phyloP scores from a whole-genome alignment of 2,113 vertebrate species.

The Crocuta crocuta region DNA sequence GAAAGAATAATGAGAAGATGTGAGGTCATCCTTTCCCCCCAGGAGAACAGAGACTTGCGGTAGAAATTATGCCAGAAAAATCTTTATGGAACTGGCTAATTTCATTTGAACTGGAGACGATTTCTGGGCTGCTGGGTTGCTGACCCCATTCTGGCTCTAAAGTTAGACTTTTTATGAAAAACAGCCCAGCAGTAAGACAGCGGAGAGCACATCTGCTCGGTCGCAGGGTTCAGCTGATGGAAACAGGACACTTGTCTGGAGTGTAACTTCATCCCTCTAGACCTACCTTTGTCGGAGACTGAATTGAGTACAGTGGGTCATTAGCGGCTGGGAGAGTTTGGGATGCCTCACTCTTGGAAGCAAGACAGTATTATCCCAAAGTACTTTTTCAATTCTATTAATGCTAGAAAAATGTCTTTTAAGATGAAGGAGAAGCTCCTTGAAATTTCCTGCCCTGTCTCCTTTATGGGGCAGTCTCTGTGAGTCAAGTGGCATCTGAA shows the following conservation, averaged over 20 bases:
- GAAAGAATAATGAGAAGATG: conserved; percentile 55
- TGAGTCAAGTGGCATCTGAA: background rate
- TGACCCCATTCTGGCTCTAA: conserved; percentile 62
- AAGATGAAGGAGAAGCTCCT: background rate
- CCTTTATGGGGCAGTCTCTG: background rate
- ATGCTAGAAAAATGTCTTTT: background rate
- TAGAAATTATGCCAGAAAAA: conserved; percentile 47
- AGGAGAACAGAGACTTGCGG: conserved; percentile 42
- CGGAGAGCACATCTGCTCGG: background rate
- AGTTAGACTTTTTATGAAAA: conserved; percentile 29
- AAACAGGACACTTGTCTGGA: background rate
- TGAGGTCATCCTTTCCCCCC: conserved; percentile 56
- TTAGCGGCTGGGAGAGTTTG: no score
- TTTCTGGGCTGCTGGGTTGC: conserved; percentile 56
- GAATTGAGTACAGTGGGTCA: background rate
- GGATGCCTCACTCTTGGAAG: background rate
- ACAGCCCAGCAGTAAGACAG: background rate
- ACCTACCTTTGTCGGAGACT: accelerated
- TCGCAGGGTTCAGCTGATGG: background rate
- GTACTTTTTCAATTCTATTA: background rate
- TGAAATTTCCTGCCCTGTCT: background rate
- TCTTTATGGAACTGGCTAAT: conserved; percentile 31
- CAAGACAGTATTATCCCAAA: background rate
- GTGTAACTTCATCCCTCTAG: background rate
- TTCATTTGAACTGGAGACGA: conserved; percentile 54